Conservation (phyloP, 2,888 invertebrate genomes). For the Phaedon cochleariae region DNA sequence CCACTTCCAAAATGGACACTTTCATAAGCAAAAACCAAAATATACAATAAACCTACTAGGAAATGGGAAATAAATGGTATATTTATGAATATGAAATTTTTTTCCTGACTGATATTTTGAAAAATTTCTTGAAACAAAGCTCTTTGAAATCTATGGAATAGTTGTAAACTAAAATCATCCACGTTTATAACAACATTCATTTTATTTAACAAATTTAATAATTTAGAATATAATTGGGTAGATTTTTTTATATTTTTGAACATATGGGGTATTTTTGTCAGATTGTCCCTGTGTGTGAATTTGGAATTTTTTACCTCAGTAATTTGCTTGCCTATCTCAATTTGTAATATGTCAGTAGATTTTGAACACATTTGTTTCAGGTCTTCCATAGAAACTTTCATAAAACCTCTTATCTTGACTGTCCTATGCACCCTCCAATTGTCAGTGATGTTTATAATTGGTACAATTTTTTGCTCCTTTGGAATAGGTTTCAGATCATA, state of each 20-base stretch:
- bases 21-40: conserved; percentile 49
- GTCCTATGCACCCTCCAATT: conserved; percentile 26
- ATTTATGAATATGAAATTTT: conserved; percentile 52
- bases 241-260: conserved; percentile 12
- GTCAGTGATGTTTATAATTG: conserved; percentile 57
- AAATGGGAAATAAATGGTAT: conserved; percentile 56
- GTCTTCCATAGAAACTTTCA: conserved; percentile 16
- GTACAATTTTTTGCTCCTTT: conserved; percentile 63
- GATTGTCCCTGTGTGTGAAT: conserved; percentile 59
- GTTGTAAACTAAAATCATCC: conserved; percentile 42
- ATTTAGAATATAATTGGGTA: conserved; percentile 36
- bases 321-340: conserved; percentile 66
- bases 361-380: neutral
- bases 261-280: conserved; percentile 30
- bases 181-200: conserved; percentile 44
- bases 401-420: conserved; percentile 20
- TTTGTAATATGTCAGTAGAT: conserved; percentile 41
- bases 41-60: conserved; percentile 53
- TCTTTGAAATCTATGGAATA: conserved; percentile 49
- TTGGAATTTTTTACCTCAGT: conserved; percentile 68
- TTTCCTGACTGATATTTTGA: conserved; percentile 30
- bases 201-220: conserved; percentile 29
- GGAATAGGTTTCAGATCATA: conserved; percentile 67
- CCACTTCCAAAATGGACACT: conserved; percentile 46
- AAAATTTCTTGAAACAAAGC: conserved; percentile 43